Base-by-base conservation (phyloP, 2,888 invertebrate genomes). In the Acanthococcus lagerstroemiae region DNA sequence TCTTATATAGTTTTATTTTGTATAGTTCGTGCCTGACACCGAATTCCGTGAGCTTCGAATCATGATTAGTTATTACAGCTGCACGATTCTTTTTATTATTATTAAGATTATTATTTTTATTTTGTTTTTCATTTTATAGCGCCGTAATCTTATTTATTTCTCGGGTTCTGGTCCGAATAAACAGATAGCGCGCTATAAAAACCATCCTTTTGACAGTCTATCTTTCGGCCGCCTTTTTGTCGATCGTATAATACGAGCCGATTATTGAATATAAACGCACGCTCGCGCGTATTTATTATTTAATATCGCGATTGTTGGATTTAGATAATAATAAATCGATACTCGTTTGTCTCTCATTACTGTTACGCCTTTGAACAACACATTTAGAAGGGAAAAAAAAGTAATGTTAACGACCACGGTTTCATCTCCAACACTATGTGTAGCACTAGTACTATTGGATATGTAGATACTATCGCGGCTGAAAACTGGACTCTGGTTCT, bases 241-340 rank as follows among this genome's bases (percentile, higher is more conserved):
- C 27, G 22, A 37, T 24, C 48, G 52, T 12, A 12, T 7, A 9
- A n/a, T 26, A n/a, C n/a, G 37, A 17, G 12, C 12, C 45, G 45
- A 45, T 37, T 58, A 58, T 45, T 44, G 57, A 57, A 45, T 57
- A 45, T 58, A 58, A 26, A 58, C 26, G 58, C 58, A 46, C 58
- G 58, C 26, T 58, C 46, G 27, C 46, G 27, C 46, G 58, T 58
- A 58, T 46, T 58, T 58, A 58, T 58, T 58, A 58, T 58, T 58
- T 58, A 58, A 58, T 58, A 58, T 58, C 45, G 46, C 55, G 65
- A 65, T 65, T 54, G 65, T 65, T 63, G 22, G 37, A 65, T 54
- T 54, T 54, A 55, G 65, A 65, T 65, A 65, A 65, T 55, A 65
- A 65, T 65, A 65, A 55, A 55, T 65, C 65, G 55, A 65, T 65